A percentile compares a stretch with the other conserved stretches of the same genome.
Conservation (phyloP, 2,888 invertebrate species). For the Odontomyia ornata region DNA sequence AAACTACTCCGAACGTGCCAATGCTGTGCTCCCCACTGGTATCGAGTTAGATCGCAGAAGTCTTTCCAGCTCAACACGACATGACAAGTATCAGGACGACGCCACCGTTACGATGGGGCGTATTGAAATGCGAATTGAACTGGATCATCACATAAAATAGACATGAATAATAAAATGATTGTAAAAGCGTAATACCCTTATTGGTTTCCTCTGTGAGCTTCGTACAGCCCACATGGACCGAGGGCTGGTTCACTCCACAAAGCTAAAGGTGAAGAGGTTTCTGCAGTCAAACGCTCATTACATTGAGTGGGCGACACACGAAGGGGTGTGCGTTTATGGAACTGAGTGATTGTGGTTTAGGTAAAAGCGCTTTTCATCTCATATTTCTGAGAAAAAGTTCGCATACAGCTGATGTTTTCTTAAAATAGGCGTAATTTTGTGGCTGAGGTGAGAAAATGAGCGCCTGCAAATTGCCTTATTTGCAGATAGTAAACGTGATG, state of each 20-base stretch:
- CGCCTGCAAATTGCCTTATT: slow-evolving; percentile 50
- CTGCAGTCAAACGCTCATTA: background rate
- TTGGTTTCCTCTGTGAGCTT: slow-evolving; percentile 34
- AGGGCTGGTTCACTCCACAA: background rate
- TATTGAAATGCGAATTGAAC: slow-evolving; percentile 25
- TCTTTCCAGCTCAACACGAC: background rate
- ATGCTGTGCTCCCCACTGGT: background rate
- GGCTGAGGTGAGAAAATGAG: background rate
- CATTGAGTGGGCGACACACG: background rate
- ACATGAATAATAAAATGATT: slow-evolving; percentile 51
- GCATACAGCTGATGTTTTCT: background rate
- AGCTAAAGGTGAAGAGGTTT: background rate
- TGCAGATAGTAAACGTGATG: slow-evolving; percentile 49
- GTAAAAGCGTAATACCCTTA: slow-evolving; percentile 49
- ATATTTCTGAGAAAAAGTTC: slow-evolving; percentile 14
- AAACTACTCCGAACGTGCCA: background rate
- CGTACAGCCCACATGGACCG: background rate
- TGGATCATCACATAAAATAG: slow-evolving; percentile 48
- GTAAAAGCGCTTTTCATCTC: background rate
- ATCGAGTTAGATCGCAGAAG: background rate
- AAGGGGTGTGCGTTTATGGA: background rate
- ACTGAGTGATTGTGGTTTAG: background rate
- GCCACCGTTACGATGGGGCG: background rate
- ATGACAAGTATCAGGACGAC: background rate
- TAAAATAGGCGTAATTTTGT: too few species aligned